Percentiles rank a stretch among this genome's conserved stretches.
phyloP scores from a whole-genome alignment of 2,797 vertebrate species.

The Discoglossus pictus region DNA sequence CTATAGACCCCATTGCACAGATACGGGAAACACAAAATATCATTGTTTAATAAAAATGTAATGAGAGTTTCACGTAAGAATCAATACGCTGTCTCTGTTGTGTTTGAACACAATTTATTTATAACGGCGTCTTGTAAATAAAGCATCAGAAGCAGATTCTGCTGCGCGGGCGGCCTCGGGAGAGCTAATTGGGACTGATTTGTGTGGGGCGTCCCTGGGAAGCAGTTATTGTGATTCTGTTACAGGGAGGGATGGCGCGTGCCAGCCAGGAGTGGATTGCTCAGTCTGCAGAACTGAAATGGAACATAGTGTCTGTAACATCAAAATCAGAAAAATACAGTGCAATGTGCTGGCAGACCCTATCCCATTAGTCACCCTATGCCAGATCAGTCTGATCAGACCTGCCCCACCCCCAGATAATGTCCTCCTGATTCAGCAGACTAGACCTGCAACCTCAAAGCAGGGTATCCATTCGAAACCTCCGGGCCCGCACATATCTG shows the following conservation, averaged over 20 bases:
- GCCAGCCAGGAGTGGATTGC: not conserved
- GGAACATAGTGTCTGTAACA: too few relatives aligned
- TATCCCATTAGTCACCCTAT: too few relatives aligned
- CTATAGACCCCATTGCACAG: constrained; percentile 16
- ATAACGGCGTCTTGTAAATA: constrained; percentile 52
- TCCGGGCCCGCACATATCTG: too few relatives aligned
- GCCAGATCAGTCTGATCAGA: too few relatives aligned
- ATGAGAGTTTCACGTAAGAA: constrained; percentile 46
- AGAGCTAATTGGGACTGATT: constrained; percentile 47
- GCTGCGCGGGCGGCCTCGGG: constrained; percentile 43
- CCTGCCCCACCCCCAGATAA: too few relatives aligned
- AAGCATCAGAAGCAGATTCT: constrained; percentile 50
- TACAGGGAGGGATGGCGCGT: constrained; percentile 10
- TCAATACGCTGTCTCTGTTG: constrained; percentile 50
- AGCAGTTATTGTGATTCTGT: constrained; percentile 31
- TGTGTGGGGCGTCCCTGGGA: constrained; percentile 20
- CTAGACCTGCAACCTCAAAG: too few relatives aligned
- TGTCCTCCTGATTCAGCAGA: too few relatives aligned
- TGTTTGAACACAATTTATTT: constrained; percentile 52
- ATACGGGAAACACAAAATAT: constrained; percentile 46
- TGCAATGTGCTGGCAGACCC: too few relatives aligned
- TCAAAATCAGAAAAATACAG: too few relatives aligned
- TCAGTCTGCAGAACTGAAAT: not conserved
- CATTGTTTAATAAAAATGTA: constrained; percentile 52
- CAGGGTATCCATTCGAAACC: too few relatives aligned